phyloP scores from a whole-genome alignment of 2,888 invertebrate species.

The Drosophila greeni region DNA sequence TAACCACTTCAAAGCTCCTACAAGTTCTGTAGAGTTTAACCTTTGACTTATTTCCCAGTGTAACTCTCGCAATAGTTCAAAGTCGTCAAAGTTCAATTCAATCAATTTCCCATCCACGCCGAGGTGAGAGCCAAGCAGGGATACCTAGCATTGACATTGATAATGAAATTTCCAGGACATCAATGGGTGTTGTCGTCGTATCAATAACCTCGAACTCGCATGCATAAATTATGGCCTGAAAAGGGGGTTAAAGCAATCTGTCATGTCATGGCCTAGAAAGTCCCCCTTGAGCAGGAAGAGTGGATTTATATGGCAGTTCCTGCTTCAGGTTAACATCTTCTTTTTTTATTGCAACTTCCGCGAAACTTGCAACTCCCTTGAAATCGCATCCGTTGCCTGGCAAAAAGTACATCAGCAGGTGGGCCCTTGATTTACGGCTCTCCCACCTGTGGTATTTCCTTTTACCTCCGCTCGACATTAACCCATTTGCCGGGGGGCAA shows the following conservation, averaged over 20 bases:
- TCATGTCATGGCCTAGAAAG: slow-evolving; percentile 57
- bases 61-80: slow-evolving; percentile 54
- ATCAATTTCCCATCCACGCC: slow-evolving; percentile 62
- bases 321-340: slow-evolving; percentile 18
- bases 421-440: slow-evolving; percentile 38
- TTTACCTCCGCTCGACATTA: slow-evolving; percentile 13
- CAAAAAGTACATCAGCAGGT: slow-evolving; percentile 20
- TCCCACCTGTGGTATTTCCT: slow-evolving; percentile 9
- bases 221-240: slow-evolving; percentile 59
- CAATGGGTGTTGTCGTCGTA: slow-evolving; percentile 32
- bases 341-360: slow-evolving; percentile 39
- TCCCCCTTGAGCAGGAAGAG: neutral
- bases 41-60: neutral
- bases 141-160: slow-evolving; percentile 62
- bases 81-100: slow-evolving; percentile 72
- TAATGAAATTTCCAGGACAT: slow-evolving; percentile 65
- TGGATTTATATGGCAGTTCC: slow-evolving; percentile 10
- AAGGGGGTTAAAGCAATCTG: slow-evolving; percentile 48
- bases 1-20: neutral
- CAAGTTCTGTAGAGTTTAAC: neutral
- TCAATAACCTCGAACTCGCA: slow-evolving; percentile 55
- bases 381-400: slow-evolving; percentile 34
- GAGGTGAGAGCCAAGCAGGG: slow-evolving; percentile 17
- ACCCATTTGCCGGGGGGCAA: slow-evolving; percentile 22
- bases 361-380: slow-evolving; percentile 32